Evolutionary conservation across 1,140 invertebrate species (phyloP), one percentile per base, ranked within the genome.

Genomic region (Aphidius ervi): DNA sequence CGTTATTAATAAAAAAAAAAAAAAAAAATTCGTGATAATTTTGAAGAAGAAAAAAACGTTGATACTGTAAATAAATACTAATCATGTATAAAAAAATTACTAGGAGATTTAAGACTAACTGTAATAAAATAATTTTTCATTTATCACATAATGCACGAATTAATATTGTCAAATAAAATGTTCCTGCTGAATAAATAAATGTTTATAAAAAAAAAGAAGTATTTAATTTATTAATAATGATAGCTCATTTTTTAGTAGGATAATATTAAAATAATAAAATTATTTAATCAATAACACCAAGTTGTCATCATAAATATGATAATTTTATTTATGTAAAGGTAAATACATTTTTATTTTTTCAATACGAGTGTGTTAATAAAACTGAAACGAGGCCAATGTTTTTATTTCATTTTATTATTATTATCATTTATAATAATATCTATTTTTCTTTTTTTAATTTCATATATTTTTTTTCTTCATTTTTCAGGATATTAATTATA

Each of bases 291-390:
- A 16, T 16, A 31, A 31, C 23, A 52, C 39, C 16, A 52, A 9
- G 3, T 37, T 37, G 39, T 37, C 31, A 52, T 62, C 63, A 68
- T 67, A 64, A 58, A 67, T 61, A 65, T 72, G 61, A 62, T 65
- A 56, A 68, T 70, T 74, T 71, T 70, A 70, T 70, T 71, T 67
- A 66, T 74, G 67, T 71, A 70, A 71, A 73, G 64, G 68, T 42
- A 10, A 70, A 70, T 71, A 73, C 68, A 70, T 68, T 66, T 53
- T 59, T 63, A 69, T 68, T 70, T 63, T 58, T 67, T 67, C 67
- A 69, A 73, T 71, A 66, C 65, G 65, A 67, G 68, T 53, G 56
- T 54, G 55, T 68, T 67, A 71, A 68, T 70, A 68, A 68, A 74
- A 63, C 55, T 56, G 50, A 58, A 67, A 68, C 58, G 63, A 65